These are phyloP conservation scores for Sycobia sp. DNA, from an alignment of 1,140 invertebrate genomes.

Conservation along the genomic window DNA sequence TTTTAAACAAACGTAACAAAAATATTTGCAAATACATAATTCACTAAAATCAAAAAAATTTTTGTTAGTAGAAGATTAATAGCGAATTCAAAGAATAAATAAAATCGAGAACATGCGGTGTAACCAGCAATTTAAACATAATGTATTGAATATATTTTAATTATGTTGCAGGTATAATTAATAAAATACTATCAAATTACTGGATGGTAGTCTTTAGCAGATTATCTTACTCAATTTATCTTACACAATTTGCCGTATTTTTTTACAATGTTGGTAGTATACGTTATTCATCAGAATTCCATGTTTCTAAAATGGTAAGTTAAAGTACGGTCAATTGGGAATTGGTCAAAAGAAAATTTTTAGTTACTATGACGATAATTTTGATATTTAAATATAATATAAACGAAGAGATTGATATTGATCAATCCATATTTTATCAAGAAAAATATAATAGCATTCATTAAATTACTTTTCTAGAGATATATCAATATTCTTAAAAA, in stretches of 20 bases:
- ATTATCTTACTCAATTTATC: constrained; percentile 76
- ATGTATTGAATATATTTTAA: not conserved
- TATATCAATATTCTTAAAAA: not conserved
- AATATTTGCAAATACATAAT: too few species aligned
- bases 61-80: too few species aligned
- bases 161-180: constrained; percentile 64
- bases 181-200: constrained; percentile 69
- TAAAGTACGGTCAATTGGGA: too few species aligned
- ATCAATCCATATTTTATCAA: not conserved
- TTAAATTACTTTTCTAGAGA: not conserved
- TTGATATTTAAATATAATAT: too few species aligned
- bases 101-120: too few species aligned
- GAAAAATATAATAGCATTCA: not conserved
- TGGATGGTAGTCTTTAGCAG: constrained; percentile 71
- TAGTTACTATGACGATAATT: too few species aligned
- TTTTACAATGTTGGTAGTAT: constrained; percentile 67
- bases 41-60: too few species aligned
- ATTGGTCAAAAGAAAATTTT: too few species aligned
- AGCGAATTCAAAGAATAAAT: not conserved
- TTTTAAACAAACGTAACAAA: too few species aligned
- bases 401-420: too few species aligned
- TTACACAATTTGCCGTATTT: constrained; percentile 73
- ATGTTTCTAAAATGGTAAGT: constrained; percentile 62
- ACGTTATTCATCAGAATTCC: constrained; percentile 65
- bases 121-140: too few species aligned